Evolutionary conservation across 2,888 invertebrate species (phyloP).

Genomic region (Epinotia bilunana): DNA sequence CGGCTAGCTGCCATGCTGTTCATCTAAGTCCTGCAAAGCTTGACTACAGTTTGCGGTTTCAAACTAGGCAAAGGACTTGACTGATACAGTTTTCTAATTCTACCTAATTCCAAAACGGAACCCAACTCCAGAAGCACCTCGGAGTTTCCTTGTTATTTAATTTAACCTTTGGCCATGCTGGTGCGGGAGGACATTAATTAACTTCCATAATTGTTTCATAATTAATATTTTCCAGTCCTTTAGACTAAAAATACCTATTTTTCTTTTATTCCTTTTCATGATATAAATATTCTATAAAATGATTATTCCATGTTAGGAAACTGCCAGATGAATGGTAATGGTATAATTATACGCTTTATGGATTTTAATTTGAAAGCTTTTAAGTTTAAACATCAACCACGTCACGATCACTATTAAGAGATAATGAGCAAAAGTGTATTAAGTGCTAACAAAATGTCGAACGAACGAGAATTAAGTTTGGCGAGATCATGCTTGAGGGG

Average conservation of each 20-base stretch:
- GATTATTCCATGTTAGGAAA: not conserved
- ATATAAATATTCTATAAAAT: not conserved
- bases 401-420: constrained; percentile 10
- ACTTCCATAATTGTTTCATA: constrained; percentile 29
- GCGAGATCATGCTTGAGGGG: constrained; percentile 37
- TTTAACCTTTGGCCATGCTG: constrained; percentile 79
- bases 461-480: constrained; percentile 31
- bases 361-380: not conserved
- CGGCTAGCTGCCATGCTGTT: constrained; percentile 11
- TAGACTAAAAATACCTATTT: not conserved
- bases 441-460: constrained; percentile 21
- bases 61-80: constrained; percentile 70
- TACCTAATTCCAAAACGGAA: constrained; percentile 26
- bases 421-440: constrained; percentile 36
- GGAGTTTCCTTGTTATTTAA: constrained; percentile 79
- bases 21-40: constrained; percentile 46
- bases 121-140: constrained; percentile 2
- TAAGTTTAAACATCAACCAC: not conserved
- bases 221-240: constrained; percentile 15
- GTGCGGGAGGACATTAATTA: constrained; percentile 61
- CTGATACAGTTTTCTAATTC: constrained; percentile 61
- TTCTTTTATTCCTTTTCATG: not conserved
- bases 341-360: too few species aligned
- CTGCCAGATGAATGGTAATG: not conserved
- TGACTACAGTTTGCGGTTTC: constrained; percentile 70